Conservation (phyloP, 1,140 invertebrate species). For the Grapholita molesta region DNA sequence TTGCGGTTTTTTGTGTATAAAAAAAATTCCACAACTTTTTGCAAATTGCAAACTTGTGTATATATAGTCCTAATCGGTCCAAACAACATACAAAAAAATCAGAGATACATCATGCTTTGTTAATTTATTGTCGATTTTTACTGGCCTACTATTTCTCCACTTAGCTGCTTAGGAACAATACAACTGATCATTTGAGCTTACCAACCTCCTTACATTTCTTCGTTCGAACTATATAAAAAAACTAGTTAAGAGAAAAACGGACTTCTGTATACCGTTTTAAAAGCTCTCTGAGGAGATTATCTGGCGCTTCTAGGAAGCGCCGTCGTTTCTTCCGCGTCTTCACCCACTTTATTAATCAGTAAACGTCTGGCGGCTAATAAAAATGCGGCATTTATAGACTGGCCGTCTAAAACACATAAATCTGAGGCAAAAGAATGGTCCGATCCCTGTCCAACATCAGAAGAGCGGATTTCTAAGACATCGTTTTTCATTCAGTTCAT, state of each 20-base stretch:
- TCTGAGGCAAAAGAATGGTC: constrained; percentile 60
- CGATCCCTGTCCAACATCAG: constrained; percentile 60
- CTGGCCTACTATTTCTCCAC: too few relatives aligned
- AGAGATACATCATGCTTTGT: too few relatives aligned
- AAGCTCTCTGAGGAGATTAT: constrained; percentile 4
- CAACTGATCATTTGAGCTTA: too few relatives aligned
- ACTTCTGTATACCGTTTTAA: constrained; percentile 1
- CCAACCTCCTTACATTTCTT: too few relatives aligned
- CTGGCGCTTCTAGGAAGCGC: constrained; percentile 56
- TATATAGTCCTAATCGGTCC: too few relatives aligned
- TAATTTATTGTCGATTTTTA: too few relatives aligned
- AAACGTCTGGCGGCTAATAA: constrained; percentile 71
- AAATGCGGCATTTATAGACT: constrained; percentile 72
- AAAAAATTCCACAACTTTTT: too few relatives aligned
- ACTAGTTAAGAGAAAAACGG: neutral
- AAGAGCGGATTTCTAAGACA: constrained; percentile 64
- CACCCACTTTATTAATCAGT: constrained; percentile 73
- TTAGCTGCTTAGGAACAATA: too few relatives aligned
- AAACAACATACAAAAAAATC: too few relatives aligned
- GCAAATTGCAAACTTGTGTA: too few relatives aligned
- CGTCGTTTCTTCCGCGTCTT: constrained; percentile 64
- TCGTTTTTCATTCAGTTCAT: constrained; percentile 61
- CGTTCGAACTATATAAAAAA: too few relatives aligned
- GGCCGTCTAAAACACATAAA: constrained; percentile 70
- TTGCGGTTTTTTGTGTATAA: too few relatives aligned